Conservation (phyloP, 2,113 vertebrate species). For the human region DNA sequence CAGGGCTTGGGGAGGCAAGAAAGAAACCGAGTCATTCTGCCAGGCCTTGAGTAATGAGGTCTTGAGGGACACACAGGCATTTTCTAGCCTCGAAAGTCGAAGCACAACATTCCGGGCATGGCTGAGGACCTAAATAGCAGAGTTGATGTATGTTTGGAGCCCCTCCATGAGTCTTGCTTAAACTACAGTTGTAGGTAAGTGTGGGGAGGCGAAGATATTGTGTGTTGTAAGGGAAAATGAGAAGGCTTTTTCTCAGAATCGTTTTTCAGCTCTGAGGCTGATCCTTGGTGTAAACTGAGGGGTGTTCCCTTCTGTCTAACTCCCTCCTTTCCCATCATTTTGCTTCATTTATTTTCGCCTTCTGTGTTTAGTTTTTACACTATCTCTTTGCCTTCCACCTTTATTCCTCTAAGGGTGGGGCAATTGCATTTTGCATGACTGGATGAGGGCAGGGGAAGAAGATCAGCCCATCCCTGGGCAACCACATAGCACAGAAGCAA, state of each 20-base stretch:
- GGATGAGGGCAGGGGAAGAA: not conserved
- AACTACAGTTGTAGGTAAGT: not conserved
- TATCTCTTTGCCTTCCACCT: not conserved
- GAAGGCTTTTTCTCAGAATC: not conserved
- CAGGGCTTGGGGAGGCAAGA: not conserved
- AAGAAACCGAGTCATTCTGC: not conserved
- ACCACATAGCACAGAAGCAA: not conserved
- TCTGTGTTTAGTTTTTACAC: not conserved
- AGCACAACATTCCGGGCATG: not conserved
- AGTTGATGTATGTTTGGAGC: not conserved
- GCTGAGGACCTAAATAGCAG: not conserved
- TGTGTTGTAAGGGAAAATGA: not conserved
- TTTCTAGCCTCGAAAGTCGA: not conserved
- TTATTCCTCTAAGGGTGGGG: not conserved
- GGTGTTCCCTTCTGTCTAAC: not conserved
- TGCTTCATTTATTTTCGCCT: not conserved
- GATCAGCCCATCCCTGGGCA: not conserved
- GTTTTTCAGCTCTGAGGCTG: not conserved
- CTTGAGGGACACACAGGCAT: not conserved
- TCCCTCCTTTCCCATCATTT: not conserved
- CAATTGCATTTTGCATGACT: not conserved
- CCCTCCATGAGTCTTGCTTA: not conserved
- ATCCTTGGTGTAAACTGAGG: not conserved
- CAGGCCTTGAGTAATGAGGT: not conserved
- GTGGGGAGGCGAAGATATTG: not conserved